Evolutionary conservation across 2,113 vertebrate species (phyloP), one percentile per base, ranked within the genome.

Genomic region (Callionymus lyra): DNA sequence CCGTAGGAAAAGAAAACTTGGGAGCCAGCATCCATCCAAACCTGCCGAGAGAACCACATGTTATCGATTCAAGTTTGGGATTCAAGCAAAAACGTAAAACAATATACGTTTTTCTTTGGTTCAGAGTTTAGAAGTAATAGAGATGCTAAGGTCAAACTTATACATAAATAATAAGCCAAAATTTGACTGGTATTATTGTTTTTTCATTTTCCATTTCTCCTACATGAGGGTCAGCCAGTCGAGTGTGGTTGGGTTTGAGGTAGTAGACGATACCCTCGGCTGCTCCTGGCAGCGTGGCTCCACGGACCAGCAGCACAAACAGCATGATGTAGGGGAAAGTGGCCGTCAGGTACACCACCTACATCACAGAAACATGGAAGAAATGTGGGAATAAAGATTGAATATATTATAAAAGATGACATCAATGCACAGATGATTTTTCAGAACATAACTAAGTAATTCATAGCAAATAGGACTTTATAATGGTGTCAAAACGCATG

Each of bases 11-110:
- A 97, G 80, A 97, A 96, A 47, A 94, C 87, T 64, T 92, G 90
- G 48, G 91, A 94, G 27, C 91, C 91, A 0, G 93, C 93, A 6
- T 97, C 92, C 91, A 93, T 91, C 93, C 91, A 95, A 40, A 95
- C 91, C 92, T 94, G 41, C 2, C 47, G 27, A 65, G 13, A 55
- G 2, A 46, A 35, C n/a, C n/a, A n/a, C n/a, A n/a, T n/a, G n/a
- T n/a, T n/a, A n/a, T n/a, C n/a, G n/a, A n/a, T n/a, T n/a, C n/a
- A n/a, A n/a, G n/a, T n/a, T n/a, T n/a, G n/a, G n/a, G n/a, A n/a
- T n/a, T n/a, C n/a, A n/a, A n/a, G n/a, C n/a, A n/a, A n/a, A n/a
- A n/a, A n/a, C n/a, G n/a, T n/a, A n/a, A n/a, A n/a, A 27, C 21
- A 27, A 27, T 27, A 27, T 27, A n/a, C n/a, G n/a, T n/a, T n/a